phyloP scores from a whole-genome alignment of 2,797 vertebrate species.

The Sebastes diploproa region DNA sequence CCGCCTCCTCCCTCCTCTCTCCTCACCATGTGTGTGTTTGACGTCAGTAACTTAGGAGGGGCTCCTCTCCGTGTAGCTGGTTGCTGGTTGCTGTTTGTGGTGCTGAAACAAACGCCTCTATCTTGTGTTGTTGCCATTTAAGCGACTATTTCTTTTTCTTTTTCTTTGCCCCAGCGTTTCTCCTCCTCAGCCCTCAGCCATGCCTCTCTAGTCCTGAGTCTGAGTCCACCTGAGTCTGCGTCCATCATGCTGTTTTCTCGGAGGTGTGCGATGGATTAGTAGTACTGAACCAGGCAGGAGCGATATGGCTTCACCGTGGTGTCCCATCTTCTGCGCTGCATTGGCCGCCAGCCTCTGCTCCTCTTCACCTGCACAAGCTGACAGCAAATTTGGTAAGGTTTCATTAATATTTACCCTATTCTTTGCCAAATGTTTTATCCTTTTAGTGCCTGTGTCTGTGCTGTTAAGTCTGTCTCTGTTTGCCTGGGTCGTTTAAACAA shows the following conservation, averaged over 20 bases:
- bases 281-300: conserved; percentile 38
- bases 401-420: not conserved
- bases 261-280: conserved; percentile 72
- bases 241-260: conserved; percentile 67
- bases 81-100: conserved; percentile 81
- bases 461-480: not conserved
- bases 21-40: conserved; percentile 69
- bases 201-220: conserved; percentile 19
- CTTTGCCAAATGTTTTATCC: not conserved
- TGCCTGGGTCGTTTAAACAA: not conserved
- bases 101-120: conserved; percentile 76
- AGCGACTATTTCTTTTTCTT: not conserved
- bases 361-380: conserved; percentile 60
- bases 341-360: conserved; percentile 69
- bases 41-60: conserved; percentile 82
- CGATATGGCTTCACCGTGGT: conserved; percentile 74
- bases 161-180: not conserved
- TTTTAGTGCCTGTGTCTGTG: not conserved
- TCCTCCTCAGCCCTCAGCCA: not conserved
- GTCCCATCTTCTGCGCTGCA: conserved; percentile 70
- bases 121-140: conserved; percentile 43
- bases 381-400: conserved; percentile 82
- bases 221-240: not conserved
- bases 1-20: conserved; percentile 35
- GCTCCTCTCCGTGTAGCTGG: conserved; percentile 67